Percentiles rank a stretch among this genome's conserved stretches.
Evolutionary conservation across 2,888 invertebrate genomes (phyloP).

Genomic region (Cheilosia variabilis): DNA sequence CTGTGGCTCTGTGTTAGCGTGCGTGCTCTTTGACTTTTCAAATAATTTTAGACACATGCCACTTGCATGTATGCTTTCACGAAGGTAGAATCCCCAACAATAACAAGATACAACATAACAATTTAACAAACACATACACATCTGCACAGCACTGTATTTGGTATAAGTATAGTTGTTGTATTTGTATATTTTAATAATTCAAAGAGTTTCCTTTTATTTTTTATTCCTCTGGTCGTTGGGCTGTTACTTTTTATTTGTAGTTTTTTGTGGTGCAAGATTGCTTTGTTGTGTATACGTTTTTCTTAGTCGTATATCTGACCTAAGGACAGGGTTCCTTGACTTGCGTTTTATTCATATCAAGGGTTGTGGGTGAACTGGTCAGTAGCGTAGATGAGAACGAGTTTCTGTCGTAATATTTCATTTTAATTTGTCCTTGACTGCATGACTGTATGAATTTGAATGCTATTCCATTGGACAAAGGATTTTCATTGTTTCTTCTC

Average conservation of each 20-base stretch:
- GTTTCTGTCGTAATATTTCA: not conserved
- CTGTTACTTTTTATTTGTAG: conserved; percentile 5
- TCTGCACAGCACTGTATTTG: not conserved
- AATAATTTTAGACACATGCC: conserved; percentile 55
- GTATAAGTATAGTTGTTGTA: not conserved
- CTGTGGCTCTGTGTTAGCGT: conserved; percentile 7
- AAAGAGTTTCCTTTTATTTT: conserved; percentile 40
- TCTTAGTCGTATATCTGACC: conserved; percentile 29
- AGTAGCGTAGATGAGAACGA: conserved; percentile 1
- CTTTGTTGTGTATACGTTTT: conserved; percentile 21
- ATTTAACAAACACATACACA: conserved; percentile 20
- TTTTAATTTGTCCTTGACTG: conserved; percentile 31
- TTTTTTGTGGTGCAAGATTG: conserved; percentile 22
- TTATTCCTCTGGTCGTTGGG: not conserved
- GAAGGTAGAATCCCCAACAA: conserved; percentile 47
- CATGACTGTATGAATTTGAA: conserved; percentile 18
- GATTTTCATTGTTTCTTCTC: not conserved
- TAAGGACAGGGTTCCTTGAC: conserved; percentile 60
- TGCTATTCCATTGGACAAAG: not conserved
- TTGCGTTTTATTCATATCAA: conserved; percentile 40
- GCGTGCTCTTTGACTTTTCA: conserved; percentile 45
- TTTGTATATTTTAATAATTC: conserved; percentile 60
- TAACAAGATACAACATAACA: conserved; percentile 29
- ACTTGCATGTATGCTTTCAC: conserved; percentile 42
- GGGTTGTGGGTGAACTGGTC: conserved; percentile 8